Base-by-base conservation (phyloP, 1,140 invertebrate species). In the Dinoponera quadriceps region DNA sequence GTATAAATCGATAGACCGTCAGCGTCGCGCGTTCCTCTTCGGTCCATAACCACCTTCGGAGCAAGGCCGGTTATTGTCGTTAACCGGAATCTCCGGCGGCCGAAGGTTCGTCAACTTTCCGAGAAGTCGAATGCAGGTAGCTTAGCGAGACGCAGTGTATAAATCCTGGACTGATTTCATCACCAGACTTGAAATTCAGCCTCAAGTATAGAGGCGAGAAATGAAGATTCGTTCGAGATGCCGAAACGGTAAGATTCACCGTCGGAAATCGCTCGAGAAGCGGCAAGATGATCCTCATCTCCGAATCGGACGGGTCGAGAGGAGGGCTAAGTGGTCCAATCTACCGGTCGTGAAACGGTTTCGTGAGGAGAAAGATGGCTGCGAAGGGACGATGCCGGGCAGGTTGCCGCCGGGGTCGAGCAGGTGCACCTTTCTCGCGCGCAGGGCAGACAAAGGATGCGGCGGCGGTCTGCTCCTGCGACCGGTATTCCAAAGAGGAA, bases 381-480 rank as follows among this genome's bases (percentile, higher is more conserved):
- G 33, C 51, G 38, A 62, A 59, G 54, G 38, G 25, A 22, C 18
- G 78, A 72, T 22, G 59, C 72, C 44, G 54, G 59, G 66, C 59
- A 78, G 59, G 71, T 82, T 83, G 69, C 72, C 63, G 65, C 66
- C 62, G n/a, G 68, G 59, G 48, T 84, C 73, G 74, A 27, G 86
- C 89, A 90, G 89, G 88, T 90, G 89, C 77, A 82, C 72, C 65
- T 78, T 82, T 71, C 84, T 84, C 83, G 85, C 54, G 81, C 68
- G 14, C 18, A 71, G 29, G 59, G 49, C 65, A 82, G 69, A 90
- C 86, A 90, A 89, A 90, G 84, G 69, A 81, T 44, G 38, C 38
- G 38, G 9, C 38, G 38, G 27, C 57, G 38, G 38, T 25, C 55
- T n/a, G 5, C 25, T 25, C 55, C 16, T 59, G 44, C 74, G 27